Conservation (phyloP, 2,113 vertebrate genomes). For the Caranx ignobilis region DNA sequence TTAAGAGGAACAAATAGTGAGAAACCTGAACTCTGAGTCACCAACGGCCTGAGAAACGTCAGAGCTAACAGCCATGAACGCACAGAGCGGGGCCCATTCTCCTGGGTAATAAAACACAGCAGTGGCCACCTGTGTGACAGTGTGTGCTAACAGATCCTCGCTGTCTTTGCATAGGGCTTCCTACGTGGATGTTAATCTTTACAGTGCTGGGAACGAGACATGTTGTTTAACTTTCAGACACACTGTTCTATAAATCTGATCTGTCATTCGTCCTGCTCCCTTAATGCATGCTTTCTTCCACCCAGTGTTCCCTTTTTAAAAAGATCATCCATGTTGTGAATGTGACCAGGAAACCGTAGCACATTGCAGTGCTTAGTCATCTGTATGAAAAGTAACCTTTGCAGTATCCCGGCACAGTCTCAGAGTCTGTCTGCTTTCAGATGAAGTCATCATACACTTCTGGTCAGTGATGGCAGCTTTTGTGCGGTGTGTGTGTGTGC, state of each 20-base stretch:
- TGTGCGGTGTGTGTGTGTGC: too few relatives aligned
- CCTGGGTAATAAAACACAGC: constrained; percentile 78
- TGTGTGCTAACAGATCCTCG: constrained; percentile 67
- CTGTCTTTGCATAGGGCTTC: constrained; percentile 34
- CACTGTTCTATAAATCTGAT: constrained; percentile 5
- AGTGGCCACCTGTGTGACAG: constrained; percentile 67
- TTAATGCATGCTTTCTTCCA: not conserved
- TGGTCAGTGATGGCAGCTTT: not conserved
- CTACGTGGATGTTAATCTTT: constrained; percentile 42
- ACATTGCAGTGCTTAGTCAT: constrained; percentile 49
- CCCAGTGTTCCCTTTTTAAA: not conserved
- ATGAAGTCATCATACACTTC: not conserved
- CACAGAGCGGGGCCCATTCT: constrained; percentile 62
- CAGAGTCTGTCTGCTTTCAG: constrained; percentile 10
- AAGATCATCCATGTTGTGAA: constrained; percentile 25
- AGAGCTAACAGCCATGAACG: constrained; percentile 72
- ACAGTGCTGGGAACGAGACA: constrained; percentile 19
- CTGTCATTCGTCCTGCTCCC: not conserved
- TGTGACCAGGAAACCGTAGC: constrained; percentile 38
- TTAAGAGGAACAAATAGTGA: constrained; percentile 85
- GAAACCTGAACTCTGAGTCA: constrained; percentile 85
- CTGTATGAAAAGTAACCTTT: constrained; percentile 62
- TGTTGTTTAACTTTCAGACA: not conserved
- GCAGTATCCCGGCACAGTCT: constrained; percentile 31
- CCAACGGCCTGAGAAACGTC: constrained; percentile 68